Evolutionary conservation across 2,888 invertebrate species (phyloP).

Genomic region (Sphaerophoria rueppellii): DNA sequence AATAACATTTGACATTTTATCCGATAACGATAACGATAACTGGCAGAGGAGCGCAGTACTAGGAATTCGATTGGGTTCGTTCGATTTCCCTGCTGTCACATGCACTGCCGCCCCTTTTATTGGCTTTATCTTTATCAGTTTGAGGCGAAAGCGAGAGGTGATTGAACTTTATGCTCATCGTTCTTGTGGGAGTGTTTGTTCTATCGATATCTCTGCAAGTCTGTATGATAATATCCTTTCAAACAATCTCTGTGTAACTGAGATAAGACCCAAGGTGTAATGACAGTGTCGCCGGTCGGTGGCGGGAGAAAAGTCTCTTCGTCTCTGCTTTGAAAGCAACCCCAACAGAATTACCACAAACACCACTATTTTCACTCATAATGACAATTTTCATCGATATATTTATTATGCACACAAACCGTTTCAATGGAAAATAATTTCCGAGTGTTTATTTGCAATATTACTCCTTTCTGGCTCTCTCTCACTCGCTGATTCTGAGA

Average conservation of each 20-base stretch:
- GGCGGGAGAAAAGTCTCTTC: not conserved
- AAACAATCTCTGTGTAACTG: constrained; percentile 46
- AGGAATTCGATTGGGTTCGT: constrained; percentile 38
- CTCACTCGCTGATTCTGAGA: not conserved
- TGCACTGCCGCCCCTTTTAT: constrained; percentile 22
- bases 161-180: constrained; percentile 24
- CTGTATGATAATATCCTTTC: constrained; percentile 6
- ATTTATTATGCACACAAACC: constrained; percentile 44
- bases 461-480: not conserved
- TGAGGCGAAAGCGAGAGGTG: constrained; percentile 4
- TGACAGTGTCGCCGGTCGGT: no score
- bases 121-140: not conserved
- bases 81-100: constrained; percentile 9
- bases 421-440: constrained; percentile 58
- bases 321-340: not conserved
- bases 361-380: not conserved
- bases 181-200: not conserved
- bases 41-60: constrained; percentile 13
- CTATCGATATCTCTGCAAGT: not conserved
- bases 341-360: no score
- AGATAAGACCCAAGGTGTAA: constrained; percentile 55
- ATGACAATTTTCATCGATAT: constrained; percentile 46
- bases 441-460: constrained; percentile 44
- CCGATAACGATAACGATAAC: constrained; percentile 39
- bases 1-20: constrained; percentile 62